Percentiles rank a stretch among this genome's conserved stretches.
Evolutionary conservation across 2,797 vertebrate genomes (phyloP).

Genomic region (Hyperoplus lanceolatus): DNA sequence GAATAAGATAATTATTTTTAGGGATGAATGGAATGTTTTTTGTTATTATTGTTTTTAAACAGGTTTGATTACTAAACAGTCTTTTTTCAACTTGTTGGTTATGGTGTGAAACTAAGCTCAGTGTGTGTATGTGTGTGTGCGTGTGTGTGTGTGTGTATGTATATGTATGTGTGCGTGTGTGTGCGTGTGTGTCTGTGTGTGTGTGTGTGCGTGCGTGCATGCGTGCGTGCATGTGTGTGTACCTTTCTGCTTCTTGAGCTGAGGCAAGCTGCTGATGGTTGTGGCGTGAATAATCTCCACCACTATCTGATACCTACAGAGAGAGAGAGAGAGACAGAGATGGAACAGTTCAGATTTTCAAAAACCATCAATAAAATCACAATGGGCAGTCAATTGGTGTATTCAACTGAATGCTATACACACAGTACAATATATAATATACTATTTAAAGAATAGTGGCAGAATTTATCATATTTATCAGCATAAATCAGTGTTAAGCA

Average conservation of each 20-base stretch:
- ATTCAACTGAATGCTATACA: too few relatives aligned
- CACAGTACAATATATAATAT: background rate
- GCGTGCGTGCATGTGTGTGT: conserved; percentile 31
- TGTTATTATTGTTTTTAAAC: too few relatives aligned
- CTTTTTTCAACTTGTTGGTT: too few relatives aligned
- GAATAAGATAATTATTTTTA: too few relatives aligned
- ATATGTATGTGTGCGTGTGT: too few relatives aligned
- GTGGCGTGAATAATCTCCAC: conserved; percentile 99
- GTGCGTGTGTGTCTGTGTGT: too few relatives aligned
- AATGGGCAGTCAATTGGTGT: background rate
- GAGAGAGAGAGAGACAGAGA: conserved; percentile 20
- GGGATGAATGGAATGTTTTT: too few relatives aligned
- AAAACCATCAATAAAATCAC: background rate
- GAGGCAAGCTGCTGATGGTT: conserved; percentile 97
- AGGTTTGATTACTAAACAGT: too few relatives aligned
- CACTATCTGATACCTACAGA: conserved; percentile 96
- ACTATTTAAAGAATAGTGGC: background rate
- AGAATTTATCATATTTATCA: background rate
- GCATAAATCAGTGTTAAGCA: background rate
- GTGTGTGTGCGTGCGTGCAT: too few relatives aligned
- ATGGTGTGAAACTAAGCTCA: too few relatives aligned
- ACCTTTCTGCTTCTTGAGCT: conserved; percentile 98
- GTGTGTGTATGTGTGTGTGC: too few relatives aligned
- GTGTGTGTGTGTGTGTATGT: too few relatives aligned
- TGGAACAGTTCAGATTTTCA: background rate